Percentiles rank a stretch among this genome's conserved stretches.
phyloP scores from a whole-genome alignment of 2,113 vertebrate species.

The Sapajus apella region DNA sequence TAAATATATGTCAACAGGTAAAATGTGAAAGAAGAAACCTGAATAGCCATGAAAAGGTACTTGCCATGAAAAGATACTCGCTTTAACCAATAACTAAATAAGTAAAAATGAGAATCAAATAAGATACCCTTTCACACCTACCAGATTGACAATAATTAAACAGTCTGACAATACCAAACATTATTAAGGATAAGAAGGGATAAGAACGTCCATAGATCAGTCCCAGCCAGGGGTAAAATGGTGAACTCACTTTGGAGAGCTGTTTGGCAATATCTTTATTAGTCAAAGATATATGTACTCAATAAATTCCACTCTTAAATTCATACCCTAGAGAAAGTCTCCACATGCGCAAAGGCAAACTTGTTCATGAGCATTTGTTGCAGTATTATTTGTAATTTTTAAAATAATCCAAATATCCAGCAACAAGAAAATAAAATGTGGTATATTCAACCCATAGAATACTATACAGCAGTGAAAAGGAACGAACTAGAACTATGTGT shows the following conservation, averaged over 20 bases:
- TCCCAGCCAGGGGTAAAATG: background rate
- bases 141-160: background rate
- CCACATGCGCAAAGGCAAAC: background rate
- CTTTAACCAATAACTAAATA: background rate
- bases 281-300: background rate
- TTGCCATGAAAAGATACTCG: background rate
- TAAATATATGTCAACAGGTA: background rate
- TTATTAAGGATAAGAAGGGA: background rate
- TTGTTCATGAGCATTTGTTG: background rate
- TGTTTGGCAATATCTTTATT: background rate
- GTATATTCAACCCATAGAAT: background rate
- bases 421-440: background rate
- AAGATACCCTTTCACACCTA: background rate
- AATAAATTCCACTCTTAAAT: background rate
- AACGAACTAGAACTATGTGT: background rate
- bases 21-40: conserved; percentile 20
- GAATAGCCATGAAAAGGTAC: background rate
- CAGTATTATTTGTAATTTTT: background rate
- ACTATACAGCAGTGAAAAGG: background rate
- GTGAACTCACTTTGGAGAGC: background rate
- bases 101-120: background rate
- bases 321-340: background rate
- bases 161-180: background rate
- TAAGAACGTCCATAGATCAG: background rate
- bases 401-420: background rate